phyloP scores from a whole-genome alignment of 1,140 invertebrate species.

The Drosophila erecta region DNA sequence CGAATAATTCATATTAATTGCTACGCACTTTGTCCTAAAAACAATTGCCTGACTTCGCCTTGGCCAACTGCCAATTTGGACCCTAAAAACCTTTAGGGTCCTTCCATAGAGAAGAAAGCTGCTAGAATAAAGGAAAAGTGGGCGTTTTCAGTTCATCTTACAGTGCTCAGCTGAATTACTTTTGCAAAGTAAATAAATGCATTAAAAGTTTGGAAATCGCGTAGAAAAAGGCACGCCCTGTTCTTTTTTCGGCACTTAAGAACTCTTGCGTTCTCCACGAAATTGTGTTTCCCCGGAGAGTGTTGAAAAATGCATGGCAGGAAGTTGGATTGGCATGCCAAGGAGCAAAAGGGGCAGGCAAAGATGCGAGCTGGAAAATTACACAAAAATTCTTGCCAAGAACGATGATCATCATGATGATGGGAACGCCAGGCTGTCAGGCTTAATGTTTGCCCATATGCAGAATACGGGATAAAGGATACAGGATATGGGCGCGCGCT shows the following conservation, averaged over 20 bases:
- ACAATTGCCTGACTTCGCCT: slow-evolving; percentile 13
- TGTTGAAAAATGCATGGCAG: slow-evolving; percentile 58
- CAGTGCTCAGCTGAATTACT: slow-evolving; percentile 32
- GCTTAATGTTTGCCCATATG: slow-evolving; percentile 43
- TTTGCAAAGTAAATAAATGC: slow-evolving; percentile 50
- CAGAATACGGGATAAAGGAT: slow-evolving; percentile 8
- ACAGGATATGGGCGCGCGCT: slow-evolving; percentile 10
- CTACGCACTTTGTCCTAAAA: slow-evolving; percentile 12
- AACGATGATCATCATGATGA: slow-evolving; percentile 31
- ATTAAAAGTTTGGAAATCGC: slow-evolving; percentile 39
- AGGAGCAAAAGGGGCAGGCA: slow-evolving; percentile 25
- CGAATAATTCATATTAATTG: slow-evolving; percentile 30
- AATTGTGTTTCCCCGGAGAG: slow-evolving; percentile 27
- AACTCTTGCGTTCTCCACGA: slow-evolving; percentile 15
- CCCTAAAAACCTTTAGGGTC: not conserved
- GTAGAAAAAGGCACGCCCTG: slow-evolving; percentile 28
- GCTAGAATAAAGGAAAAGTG: slow-evolving; percentile 20
- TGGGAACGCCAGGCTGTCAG: slow-evolving; percentile 33
- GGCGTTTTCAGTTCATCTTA: slow-evolving; percentile 43
- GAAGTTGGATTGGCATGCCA: slow-evolving; percentile 25
- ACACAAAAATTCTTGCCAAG: slow-evolving; percentile 51
- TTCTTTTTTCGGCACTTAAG: slow-evolving; percentile 25
- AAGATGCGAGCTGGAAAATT: slow-evolving; percentile 37
- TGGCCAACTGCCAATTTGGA: slow-evolving; percentile 18
- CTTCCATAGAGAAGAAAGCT: not conserved